Percentiles rank a stretch among this genome's conserved stretches.
These are phyloP conservation scores for Osmerus mordax DNA, from an alignment of 2,113 vertebrate genomes.

Conservation along the genomic window DNA sequence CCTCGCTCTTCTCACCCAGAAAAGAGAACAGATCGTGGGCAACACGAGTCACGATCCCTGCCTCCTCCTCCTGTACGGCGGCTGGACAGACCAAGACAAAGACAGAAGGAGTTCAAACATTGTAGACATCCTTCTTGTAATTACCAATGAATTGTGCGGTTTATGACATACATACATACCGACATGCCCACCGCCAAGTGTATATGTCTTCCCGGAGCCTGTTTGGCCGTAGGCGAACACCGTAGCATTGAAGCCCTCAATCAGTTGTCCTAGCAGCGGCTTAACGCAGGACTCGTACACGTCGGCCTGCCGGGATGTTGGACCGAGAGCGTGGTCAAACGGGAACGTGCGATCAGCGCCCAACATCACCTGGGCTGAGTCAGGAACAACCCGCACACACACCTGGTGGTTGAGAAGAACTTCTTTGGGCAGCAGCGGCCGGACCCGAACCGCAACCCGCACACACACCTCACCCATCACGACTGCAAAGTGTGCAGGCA, in stretches of 20 bases:
- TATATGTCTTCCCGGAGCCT: constrained; percentile 91
- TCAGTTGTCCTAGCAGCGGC: constrained; percentile 77
- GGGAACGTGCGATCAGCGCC: constrained; percentile 80
- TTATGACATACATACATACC: constrained; percentile 65
- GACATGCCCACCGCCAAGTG: constrained; percentile 76
- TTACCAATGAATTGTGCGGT: too few species aligned
- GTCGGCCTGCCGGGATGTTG: constrained; percentile 78
- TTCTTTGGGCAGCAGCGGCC: constrained; percentile 85
- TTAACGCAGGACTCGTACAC: constrained; percentile 82
- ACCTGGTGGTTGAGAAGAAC: constrained; percentile 79
- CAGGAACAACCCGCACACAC: constrained; percentile 79
- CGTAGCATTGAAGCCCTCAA: constrained; percentile 85
- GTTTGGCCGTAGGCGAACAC: constrained; percentile 93
- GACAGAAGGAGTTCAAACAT: too few species aligned
- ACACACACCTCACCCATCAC: constrained; percentile 80
- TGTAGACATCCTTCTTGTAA: too few species aligned
- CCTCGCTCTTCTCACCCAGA: constrained; percentile 71
- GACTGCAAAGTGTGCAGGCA: neutral
- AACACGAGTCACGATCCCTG: constrained; percentile 84
- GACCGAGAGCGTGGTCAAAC: constrained; percentile 88
- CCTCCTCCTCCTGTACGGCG: constrained; percentile 75
- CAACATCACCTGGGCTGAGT: constrained; percentile 77
- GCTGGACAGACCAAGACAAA: constrained; percentile 42
- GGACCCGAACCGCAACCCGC: constrained; percentile 85
- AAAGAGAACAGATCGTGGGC: constrained; percentile 83